Evolutionary conservation across 2,113 vertebrate genomes (phyloP), one percentile per base, ranked within the genome.

Genomic region (Emydocephalus ijimae): DNA sequence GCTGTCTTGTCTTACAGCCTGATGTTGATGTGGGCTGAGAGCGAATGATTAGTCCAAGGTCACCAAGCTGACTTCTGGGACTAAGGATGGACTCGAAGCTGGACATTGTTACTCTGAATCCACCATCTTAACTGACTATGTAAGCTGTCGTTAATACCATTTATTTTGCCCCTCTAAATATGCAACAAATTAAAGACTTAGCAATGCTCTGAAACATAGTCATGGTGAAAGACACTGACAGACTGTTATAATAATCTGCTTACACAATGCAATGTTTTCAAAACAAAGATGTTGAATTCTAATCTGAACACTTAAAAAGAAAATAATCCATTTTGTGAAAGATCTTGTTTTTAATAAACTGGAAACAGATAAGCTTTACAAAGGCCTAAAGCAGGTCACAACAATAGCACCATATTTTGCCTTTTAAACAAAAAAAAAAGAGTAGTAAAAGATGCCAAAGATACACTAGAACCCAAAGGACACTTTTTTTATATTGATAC

Each of bases 111-210:
- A 81, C 5, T 39, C n/a, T 21, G 69, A 81, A 34, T 81, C 69
- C 69, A 81, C 69, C 69, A 81, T 20, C 18, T 43, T 81, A 39
- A 81, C 18, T 81, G 34, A 18, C 74, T 81, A 81, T 10, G 7
- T 81, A 43, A 34, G 18, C 18, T 81, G 34, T 21, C 7, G 43
- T 81, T 43, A 43, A 81, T 43, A 43, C 34, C 74, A 81, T 43
- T 94, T 91, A 87, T 92, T 90, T 48, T n/a, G 55, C 26, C 57
- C 90, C 48, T 94, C 90, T 61, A 94, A 90, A 94, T 87, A 93
- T 85, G 8, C 59, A 93, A 95, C 3, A 92, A 86, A 88, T 48
- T 9, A 90, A 91, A 21, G 14, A 1, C 29, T 2, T 92, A 89
- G 50, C 45, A 4, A 0, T 94, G 92, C 89, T 91, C 93, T 90